phyloP scores from a whole-genome alignment of 2,797 vertebrate species.

The Jordanella pulchra region DNA sequence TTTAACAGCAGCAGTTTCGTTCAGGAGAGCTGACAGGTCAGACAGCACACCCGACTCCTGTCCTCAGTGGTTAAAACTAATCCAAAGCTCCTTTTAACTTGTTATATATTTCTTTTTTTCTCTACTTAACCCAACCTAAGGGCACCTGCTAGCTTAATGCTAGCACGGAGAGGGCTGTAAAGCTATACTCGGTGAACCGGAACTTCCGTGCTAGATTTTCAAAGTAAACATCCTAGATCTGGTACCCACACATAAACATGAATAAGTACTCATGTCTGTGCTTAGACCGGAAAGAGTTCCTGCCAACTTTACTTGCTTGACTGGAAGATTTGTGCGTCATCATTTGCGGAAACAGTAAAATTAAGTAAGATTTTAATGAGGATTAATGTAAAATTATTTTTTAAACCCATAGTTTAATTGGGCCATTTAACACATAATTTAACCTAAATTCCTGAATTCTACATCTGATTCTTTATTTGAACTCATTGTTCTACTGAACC shows the following conservation, averaged over 20 bases:
- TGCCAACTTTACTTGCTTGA: neutral
- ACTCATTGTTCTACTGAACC: no score
- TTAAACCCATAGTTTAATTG: no score
- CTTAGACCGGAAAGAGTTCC: neutral
- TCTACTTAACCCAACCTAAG: constrained; percentile 1
- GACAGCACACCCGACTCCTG: neutral
- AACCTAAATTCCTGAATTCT: no score
- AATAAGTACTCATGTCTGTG: no score
- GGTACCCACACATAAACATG: no score
- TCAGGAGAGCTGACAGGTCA: constrained; percentile 26
- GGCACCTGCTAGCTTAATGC: constrained; percentile 34
- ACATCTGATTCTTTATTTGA: no score
- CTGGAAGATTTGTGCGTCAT: neutral
- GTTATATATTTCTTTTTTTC: neutral
- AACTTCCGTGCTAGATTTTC: constrained; percentile 34
- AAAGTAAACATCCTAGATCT: constrained; percentile 28
- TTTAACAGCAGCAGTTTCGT: constrained; percentile 24
- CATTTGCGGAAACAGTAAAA: neutral
- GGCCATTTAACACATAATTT: no score
- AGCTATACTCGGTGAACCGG: neutral
- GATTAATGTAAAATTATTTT: no score
- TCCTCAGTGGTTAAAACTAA: neutral
- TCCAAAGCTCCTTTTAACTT: neutral
- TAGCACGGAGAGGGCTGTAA: constrained; percentile 5
- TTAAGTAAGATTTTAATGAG: no score